Conservation (phyloP, 2,888 invertebrate species). For the Parasteatoda lunata region DNA sequence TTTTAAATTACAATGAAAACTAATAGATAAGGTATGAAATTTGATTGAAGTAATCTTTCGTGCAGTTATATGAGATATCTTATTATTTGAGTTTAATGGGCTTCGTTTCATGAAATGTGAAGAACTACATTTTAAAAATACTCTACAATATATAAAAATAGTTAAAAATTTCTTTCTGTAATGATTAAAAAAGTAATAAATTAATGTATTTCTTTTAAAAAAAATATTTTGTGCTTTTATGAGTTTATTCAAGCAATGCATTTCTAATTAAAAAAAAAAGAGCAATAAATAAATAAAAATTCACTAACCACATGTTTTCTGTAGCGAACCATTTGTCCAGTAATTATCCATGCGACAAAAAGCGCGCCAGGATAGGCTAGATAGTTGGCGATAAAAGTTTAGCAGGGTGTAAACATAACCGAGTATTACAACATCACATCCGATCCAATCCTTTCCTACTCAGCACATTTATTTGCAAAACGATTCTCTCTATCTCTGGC, state of each 20-base stretch:
- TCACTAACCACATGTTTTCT: constrained; percentile 36
- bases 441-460: constrained; percentile 1
- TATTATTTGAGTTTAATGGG: no score
- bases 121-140: no score
- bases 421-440: constrained; percentile 2
- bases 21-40: no score
- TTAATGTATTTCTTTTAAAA: no score
- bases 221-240: no score
- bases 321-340: constrained; percentile 56
- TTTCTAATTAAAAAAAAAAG: not conserved
- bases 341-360: constrained; percentile 44
- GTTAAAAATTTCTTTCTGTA: no score
- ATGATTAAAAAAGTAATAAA: no score
- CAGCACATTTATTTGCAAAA: constrained; percentile 54
- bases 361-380: constrained; percentile 2
- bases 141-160: no score
- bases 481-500: constrained; percentile 12
- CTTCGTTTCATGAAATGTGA: no score
- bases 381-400: constrained; percentile 2
- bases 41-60: no score
- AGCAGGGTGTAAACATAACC: not conserved
- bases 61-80: no score
- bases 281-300: not conserved
- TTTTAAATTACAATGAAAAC: no score
- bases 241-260: not conserved